phyloP scores from a whole-genome alignment of 2,113 vertebrate genomes.

The Stegastes partitus region DNA sequence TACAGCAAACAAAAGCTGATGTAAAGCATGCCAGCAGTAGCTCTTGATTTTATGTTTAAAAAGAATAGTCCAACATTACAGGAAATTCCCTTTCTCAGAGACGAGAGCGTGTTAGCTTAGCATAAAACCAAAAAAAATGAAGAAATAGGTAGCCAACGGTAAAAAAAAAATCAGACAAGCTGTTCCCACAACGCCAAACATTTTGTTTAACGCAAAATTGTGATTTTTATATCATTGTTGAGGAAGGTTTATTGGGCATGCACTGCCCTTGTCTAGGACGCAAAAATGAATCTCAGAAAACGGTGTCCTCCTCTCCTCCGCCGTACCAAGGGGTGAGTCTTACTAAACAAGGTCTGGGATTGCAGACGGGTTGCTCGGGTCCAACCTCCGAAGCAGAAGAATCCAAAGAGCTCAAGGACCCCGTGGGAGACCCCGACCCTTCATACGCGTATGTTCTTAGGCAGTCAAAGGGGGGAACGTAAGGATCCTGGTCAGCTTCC shows the following conservation, averaged over 20 bases:
- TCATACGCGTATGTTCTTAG: constrained; percentile 90
- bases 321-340: constrained; percentile 84
- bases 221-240: neutral
- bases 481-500: constrained; percentile 90
- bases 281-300: constrained; percentile 68
- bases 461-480: constrained; percentile 89
- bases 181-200: neutral
- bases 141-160: neutral
- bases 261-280: neutral
- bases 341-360: constrained; percentile 81
- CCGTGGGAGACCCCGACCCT: constrained; percentile 88
- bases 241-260: neutral
- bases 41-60: neutral
- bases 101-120: neutral
- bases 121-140: neutral
- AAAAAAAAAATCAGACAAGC: neutral
- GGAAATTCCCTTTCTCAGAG: no score
- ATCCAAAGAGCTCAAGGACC: constrained; percentile 92
- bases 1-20: neutral
- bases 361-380: constrained; percentile 70
- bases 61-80: no score
- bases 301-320: constrained; percentile 71
- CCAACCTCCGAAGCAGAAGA: constrained; percentile 75
- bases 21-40: neutral
- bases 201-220: neutral